These are phyloP conservation scores for Nasua narica DNA, from an alignment of 2,797 vertebrate species.

Conservation along the genomic window DNA sequence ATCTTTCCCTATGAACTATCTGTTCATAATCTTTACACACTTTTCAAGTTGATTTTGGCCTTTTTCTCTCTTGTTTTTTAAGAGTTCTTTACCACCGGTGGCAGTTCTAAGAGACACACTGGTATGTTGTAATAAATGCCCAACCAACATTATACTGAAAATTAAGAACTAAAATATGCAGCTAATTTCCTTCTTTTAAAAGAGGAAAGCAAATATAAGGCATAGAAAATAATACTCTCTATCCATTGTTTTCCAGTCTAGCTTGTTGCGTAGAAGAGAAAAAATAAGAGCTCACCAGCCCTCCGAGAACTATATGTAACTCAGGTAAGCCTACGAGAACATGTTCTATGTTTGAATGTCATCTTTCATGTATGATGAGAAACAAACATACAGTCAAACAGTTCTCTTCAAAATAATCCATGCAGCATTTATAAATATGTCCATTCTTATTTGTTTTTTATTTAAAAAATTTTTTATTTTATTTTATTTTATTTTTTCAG, in stretches of 20 bases:
- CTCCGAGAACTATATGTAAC: not conserved
- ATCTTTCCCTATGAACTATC: not conserved
- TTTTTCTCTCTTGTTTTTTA: not conserved
- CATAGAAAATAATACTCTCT: not conserved
- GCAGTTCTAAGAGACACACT: not conserved
- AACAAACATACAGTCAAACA: not conserved
- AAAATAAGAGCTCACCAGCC: not conserved
- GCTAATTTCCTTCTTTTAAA: not conserved
- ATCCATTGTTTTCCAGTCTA: not conserved
- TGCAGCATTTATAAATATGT: not conserved
- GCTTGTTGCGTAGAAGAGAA: not conserved
- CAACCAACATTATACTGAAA: not conserved
- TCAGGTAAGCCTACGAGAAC: not conserved
- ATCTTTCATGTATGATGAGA: not conserved
- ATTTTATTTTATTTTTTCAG: too few relatives aligned
- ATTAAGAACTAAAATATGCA: not conserved
- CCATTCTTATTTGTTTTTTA: not conserved
- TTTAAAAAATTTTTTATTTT: too few relatives aligned
- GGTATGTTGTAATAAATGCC: not conserved
- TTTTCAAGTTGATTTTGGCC: not conserved
- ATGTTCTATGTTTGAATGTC: not conserved
- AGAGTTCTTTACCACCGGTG: not conserved
- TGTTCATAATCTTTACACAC: not conserved
- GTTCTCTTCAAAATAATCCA: not conserved
- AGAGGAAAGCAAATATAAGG: not conserved